Conservation (phyloP, 2,888 invertebrate species). For the Pyralis farinalis region DNA sequence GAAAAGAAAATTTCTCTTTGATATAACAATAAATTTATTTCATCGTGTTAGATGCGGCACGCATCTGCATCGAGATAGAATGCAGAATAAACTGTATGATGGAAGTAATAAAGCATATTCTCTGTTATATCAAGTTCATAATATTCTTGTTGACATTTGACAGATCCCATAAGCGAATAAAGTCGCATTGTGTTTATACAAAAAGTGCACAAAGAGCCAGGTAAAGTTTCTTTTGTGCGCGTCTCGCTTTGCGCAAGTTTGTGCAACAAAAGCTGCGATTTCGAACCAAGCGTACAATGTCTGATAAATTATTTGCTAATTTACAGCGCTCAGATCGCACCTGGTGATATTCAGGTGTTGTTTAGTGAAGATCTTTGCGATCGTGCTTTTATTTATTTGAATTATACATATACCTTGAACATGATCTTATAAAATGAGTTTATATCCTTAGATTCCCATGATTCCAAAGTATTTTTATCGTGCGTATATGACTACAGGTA, state of each 20-base stretch:
- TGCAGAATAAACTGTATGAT: constrained; percentile 21
- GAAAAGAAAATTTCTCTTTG: constrained; percentile 17
- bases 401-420: neutral
- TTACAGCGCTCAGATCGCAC: constrained; percentile 61
- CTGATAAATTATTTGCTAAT: constrained; percentile 77
- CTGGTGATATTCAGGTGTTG: constrained; percentile 43
- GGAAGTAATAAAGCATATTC: constrained; percentile 17
- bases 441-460: too few relatives aligned
- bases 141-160: constrained; percentile 59
- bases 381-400: neutral
- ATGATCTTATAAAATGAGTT: neutral
- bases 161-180: constrained; percentile 52
- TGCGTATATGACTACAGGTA: too few relatives aligned
- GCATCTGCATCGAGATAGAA: constrained; percentile 22
- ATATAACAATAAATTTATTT: constrained; percentile 28
- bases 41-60: constrained; percentile 13
- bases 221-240: constrained; percentile 45
- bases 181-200: constrained; percentile 38
- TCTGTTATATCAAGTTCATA: constrained; percentile 20
- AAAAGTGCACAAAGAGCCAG: constrained; percentile 39
- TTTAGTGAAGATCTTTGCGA: neutral
- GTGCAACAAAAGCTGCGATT: constrained; percentile 63
- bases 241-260: constrained; percentile 28
- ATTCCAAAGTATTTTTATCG: too few relatives aligned
- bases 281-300: constrained; percentile 56